A percentile compares a stretch with the other conserved stretches of the same genome.
phyloP scores from a whole-genome alignment of 2,888 invertebrate genomes.

The Tetanocera ferruginea region DNA sequence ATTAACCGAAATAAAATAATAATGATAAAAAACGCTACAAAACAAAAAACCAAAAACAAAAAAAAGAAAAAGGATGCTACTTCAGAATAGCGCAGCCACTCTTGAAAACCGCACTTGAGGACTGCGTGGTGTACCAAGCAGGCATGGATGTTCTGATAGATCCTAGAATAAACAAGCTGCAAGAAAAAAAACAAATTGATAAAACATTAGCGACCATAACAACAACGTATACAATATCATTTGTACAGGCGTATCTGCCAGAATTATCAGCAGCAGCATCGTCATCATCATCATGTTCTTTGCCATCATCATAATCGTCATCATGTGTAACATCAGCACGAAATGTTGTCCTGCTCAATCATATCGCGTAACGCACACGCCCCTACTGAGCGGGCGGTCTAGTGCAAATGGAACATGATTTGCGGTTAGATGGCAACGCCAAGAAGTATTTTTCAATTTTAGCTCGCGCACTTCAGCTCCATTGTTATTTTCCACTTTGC shows the following conservation, averaged over 20 bases:
- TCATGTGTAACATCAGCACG: constrained; percentile 36
- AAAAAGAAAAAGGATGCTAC: too few species aligned
- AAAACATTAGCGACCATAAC: too few species aligned
- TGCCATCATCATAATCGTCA: background rate
- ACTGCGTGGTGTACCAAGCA: too few species aligned
- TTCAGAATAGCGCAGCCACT: too few species aligned
- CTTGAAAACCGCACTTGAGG: too few species aligned
- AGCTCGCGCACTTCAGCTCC: constrained; percentile 39
- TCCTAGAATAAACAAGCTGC: too few species aligned
- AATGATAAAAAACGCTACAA: background rate
- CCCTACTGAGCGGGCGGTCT: background rate
- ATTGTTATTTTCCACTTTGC: constrained; percentile 54
- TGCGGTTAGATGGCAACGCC: constrained; percentile 43
- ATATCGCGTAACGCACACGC: constrained; percentile 44
- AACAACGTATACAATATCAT: background rate
- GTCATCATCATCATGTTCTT: background rate
- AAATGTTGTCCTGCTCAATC: constrained; percentile 65
- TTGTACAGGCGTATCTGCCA: background rate
- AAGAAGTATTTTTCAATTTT: constrained; percentile 61
- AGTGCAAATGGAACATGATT: background rate
- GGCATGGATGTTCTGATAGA: too few species aligned
- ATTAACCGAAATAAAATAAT: background rate
- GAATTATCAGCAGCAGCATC: background rate
- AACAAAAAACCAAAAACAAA: background rate
- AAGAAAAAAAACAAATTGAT: too few species aligned